Percentiles rank a stretch among this genome's conserved stretches.
Evolutionary conservation across 2,113 vertebrate genomes (phyloP).

Genomic region (Leptobrachium ailaonicum): DNA sequence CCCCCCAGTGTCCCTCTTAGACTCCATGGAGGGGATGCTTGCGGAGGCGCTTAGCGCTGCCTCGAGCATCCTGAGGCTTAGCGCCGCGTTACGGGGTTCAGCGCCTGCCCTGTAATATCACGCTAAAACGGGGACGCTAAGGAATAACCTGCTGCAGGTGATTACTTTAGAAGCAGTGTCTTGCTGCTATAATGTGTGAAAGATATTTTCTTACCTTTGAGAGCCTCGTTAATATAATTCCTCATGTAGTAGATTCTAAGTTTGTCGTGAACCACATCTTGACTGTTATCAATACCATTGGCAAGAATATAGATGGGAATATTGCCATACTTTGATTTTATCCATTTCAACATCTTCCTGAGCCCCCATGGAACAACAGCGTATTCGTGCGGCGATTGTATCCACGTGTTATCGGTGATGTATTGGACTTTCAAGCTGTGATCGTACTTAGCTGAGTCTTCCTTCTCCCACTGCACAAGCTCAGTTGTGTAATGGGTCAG

Average conservation of each 20-base stretch:
- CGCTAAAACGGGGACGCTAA: too few relatives aligned
- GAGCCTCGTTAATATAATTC: constrained; percentile 91
- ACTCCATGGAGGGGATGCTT: too few relatives aligned
- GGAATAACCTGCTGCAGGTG: too few relatives aligned
- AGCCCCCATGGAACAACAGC: constrained; percentile 93
- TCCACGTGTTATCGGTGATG: constrained; percentile 88
- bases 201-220: constrained; percentile 82
- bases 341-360: constrained; percentile 78
- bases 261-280: constrained; percentile 74
- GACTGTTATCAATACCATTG: constrained; percentile 85
- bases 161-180: too few relatives aligned
- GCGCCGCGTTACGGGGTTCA: too few relatives aligned
- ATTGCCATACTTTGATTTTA: constrained; percentile 79
- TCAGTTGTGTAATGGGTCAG: constrained; percentile 90
- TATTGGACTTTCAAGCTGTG: constrained; percentile 81
- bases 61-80: too few relatives aligned
- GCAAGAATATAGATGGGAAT: constrained; percentile 84
- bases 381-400: constrained; percentile 67
- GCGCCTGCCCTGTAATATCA: too few relatives aligned
- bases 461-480: constrained; percentile 84
- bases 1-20: too few relatives aligned
- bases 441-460: constrained; percentile 80
- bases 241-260: constrained; percentile 86
- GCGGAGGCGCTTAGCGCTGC: too few relatives aligned
- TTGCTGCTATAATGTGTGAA: too few relatives aligned